Conservation (phyloP, 2,797 vertebrate species). For the Staurois parvus region DNA sequence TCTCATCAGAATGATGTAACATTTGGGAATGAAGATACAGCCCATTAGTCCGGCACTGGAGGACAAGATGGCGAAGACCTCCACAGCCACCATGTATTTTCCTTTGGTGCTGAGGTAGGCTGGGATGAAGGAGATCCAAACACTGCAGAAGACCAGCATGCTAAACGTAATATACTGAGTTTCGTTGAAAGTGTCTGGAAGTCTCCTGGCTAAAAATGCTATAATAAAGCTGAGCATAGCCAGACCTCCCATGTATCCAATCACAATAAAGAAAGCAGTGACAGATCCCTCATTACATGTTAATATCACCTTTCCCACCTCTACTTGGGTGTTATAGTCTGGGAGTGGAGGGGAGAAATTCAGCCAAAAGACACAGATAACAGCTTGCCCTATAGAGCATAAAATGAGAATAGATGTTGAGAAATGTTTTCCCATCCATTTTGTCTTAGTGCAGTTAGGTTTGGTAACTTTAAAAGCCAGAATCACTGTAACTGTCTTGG, state of each 20-base stretch:
- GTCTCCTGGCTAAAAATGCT: conserved; percentile 23
- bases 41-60: conserved; percentile 44
- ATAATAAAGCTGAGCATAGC: conserved; percentile 28
- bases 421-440: neutral
- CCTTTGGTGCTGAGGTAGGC: conserved; percentile 52
- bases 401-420: neutral
- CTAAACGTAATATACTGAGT: conserved; percentile 48
- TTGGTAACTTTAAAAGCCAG: conserved; percentile 36
- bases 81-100: conserved; percentile 48
- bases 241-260: conserved; percentile 29
- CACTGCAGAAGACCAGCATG: conserved; percentile 54
- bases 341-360: conserved; percentile 2
- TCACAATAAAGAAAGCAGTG: conserved; percentile 15
- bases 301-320: neutral
- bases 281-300: conserved; percentile 23
- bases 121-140: conserved; percentile 55
- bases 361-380: conserved; percentile 17
- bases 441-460: neutral
- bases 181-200: conserved; percentile 33
- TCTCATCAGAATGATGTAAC: conserved; percentile 36
- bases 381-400: neutral
- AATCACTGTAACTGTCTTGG: conserved; percentile 52
- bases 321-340: neutral
- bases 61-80: conserved; percentile 50
- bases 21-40: conserved; percentile 54